Evolutionary conservation across 2,113 vertebrate genomes (phyloP).

Genomic region (Falco punctatus): DNA sequence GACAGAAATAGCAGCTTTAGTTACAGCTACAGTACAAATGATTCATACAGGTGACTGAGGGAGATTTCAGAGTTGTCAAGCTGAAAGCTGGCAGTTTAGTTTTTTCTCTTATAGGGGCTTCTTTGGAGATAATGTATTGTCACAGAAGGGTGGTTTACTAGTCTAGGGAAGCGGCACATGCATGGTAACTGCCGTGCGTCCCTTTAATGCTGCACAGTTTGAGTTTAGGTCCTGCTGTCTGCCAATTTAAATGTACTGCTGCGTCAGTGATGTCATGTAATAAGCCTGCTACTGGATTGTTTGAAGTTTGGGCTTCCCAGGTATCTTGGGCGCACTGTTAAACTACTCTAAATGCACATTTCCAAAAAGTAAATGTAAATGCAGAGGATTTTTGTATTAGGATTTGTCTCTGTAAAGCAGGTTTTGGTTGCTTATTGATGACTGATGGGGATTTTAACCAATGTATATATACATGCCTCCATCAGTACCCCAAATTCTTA

Average conservation of each 20-base stretch:
- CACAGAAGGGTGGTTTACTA: background rate
- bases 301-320: background rate
- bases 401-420: background rate
- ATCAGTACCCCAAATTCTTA: background rate
- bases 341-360: background rate
- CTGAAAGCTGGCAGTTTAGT: background rate
- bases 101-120: background rate
- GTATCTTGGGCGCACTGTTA: background rate
- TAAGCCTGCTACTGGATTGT: background rate
- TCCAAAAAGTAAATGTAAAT: background rate
- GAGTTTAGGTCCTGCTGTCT: background rate
- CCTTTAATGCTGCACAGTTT: background rate
- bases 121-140: background rate
- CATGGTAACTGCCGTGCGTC: background rate
- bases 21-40: background rate
- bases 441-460: background rate
- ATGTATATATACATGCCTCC: background rate
- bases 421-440: background rate
- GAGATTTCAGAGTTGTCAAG: background rate
- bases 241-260: background rate
- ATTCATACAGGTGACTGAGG: constrained; percentile 21
- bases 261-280: background rate
- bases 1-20: constrained; percentile 44
- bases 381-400: background rate
- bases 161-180: no score